These are phyloP conservation scores for Yponomeuta malinellus DNA, from an alignment of 2,888 invertebrate genomes.

Conservation along the genomic window DNA sequence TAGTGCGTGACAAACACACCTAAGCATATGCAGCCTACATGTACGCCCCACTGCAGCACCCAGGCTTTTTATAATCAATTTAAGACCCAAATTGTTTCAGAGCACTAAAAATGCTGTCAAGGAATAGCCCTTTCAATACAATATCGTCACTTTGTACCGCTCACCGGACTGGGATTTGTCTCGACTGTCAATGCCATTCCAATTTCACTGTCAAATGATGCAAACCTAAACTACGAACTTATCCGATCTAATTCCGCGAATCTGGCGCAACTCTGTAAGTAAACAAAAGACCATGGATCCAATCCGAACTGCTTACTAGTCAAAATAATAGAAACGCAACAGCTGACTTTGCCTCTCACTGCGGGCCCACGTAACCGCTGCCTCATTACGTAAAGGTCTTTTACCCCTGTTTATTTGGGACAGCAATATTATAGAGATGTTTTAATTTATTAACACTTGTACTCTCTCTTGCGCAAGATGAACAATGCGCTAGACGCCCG, in stretches of 20 bases:
- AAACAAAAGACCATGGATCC: constrained; percentile 31
- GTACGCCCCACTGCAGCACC: no score
- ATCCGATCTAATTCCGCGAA: not conserved
- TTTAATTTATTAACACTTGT: constrained; percentile 64
- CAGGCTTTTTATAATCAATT: no score
- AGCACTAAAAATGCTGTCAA: no score
- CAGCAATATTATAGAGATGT: constrained; percentile 59
- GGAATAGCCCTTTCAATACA: no score
- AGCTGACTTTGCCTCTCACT: constrained; percentile 74
- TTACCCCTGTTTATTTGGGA: constrained; percentile 73
- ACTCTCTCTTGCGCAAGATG: constrained; percentile 43
- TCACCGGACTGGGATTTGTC: no score
- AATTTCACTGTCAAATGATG: no score
- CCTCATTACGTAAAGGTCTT: constrained; percentile 68
- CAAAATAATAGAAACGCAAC: constrained; percentile 49
- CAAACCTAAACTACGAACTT: no score
- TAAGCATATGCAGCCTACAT: no score
- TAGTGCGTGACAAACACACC: no score
- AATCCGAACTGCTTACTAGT: constrained; percentile 40
- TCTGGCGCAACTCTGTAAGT: constrained; percentile 9
- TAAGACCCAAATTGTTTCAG: no score
- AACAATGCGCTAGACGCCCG: constrained; percentile 34
- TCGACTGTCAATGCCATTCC: no score
- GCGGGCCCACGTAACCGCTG: constrained; percentile 45
- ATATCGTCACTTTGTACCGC: no score